Evolutionary conservation across 37 sponge, comb jelly and placozoan genomes (phyloP).

Genomic region (Beroe ovata): DNA sequence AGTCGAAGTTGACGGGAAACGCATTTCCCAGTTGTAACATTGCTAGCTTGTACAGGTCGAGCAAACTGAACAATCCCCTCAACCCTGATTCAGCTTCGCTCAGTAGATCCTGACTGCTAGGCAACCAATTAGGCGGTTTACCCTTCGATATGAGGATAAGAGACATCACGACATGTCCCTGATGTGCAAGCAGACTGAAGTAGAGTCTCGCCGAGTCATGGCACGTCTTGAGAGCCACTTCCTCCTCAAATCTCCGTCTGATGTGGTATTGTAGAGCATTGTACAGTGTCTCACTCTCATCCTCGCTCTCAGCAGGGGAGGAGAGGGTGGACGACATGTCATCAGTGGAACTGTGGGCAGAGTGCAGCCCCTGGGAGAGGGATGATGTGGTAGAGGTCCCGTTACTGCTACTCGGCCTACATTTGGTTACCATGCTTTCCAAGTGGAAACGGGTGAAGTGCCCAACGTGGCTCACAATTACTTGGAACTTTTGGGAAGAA

Average conservation of each 20-base stretch:
- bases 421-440: not conserved
- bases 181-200: not conserved
- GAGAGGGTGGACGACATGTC: not conserved
- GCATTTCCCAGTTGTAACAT: slow-evolving; percentile 21
- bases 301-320: not conserved
- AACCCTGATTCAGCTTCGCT: not conserved
- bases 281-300: not conserved
- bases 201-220: slow-evolving; percentile 16
- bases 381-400: not conserved
- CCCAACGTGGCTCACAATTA: slow-evolving; percentile 21
- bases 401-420: no score
- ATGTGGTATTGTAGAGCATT: slow-evolving; percentile 43
- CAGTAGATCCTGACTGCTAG: not conserved
- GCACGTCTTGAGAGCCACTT: not conserved
- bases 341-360: not conserved
- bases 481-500: slow-evolving; percentile 11
- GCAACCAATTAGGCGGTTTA: not conserved
- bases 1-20: not conserved
- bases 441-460: slow-evolving; percentile 24
- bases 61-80: not conserved
- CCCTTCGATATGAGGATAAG: not conserved
- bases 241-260: slow-evolving; percentile 22
- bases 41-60: not conserved
- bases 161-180: not conserved
- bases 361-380: not conserved